Evolutionary conservation across 2,888 invertebrate species (phyloP).

Genomic region (Trilocha varians): DNA sequence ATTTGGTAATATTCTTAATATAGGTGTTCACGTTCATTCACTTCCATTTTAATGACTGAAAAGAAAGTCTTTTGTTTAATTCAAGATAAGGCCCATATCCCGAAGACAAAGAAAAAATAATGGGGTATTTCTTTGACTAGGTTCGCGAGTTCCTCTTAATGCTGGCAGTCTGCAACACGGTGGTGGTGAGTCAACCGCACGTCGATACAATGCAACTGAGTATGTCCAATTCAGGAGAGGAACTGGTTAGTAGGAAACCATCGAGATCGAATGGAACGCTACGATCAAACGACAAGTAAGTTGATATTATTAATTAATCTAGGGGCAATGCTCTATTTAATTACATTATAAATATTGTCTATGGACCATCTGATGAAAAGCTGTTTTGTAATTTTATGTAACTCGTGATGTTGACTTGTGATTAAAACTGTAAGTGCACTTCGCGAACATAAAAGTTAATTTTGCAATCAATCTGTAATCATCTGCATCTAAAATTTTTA

Average conservation of each 20-base stretch:
- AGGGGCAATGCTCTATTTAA: background rate
- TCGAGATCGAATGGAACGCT: slow-evolving; percentile 48
- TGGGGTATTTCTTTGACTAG: slow-evolving; percentile 32
- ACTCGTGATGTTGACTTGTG: too few species aligned
- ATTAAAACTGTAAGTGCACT: too few species aligned
- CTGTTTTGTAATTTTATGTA: too few species aligned
- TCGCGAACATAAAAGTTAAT: too few species aligned
- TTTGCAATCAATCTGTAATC: too few species aligned
- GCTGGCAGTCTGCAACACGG: slow-evolving; percentile 96
- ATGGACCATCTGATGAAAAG: too few species aligned
- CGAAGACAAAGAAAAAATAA: background rate
- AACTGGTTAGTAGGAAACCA: slow-evolving; percentile 59
- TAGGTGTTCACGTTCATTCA: too few species aligned
- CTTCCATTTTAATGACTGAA: too few species aligned
- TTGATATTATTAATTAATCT: background rate
- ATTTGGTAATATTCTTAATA: too few species aligned
- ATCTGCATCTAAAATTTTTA: too few species aligned
- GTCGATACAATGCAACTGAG: slow-evolving; percentile 80
- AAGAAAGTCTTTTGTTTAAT: too few species aligned
- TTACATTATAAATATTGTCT: background rate
- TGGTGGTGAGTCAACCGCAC: slow-evolving; percentile 92
- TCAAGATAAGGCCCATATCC: too few species aligned
- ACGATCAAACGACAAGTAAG: slow-evolving; percentile 58
- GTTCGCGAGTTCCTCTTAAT: slow-evolving; percentile 92
- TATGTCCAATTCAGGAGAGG: slow-evolving; percentile 37